Evolutionary conservation across 2,888 invertebrate species (phyloP), one percentile per base, ranked within the genome.

Genomic region (Dorcus parallelipipedus): DNA sequence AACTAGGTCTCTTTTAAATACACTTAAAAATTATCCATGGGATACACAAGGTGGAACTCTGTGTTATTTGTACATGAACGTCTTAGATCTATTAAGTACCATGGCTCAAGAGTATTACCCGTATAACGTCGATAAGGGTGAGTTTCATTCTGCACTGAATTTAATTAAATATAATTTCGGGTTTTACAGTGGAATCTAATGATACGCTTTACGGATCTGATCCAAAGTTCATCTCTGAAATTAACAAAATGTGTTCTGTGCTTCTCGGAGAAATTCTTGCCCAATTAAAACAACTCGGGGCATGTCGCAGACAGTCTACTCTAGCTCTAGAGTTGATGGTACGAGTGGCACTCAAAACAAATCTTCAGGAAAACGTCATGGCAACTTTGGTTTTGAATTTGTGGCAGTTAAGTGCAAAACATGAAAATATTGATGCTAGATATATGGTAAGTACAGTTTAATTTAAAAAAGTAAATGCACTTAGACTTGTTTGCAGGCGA

Each of bases 131-230:
- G 90, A 91, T 64, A 88, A 87, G 81, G 91, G 90, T 90, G 73
- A 61, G 56, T 58, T 23, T 8, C 17, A 54, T 42, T 42, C 6
- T 4, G 42, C 17, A 5, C 7, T 8, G 10, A 7, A 33, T 33
- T 33, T 33, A 3, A 5, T 33, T 14, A 33, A 33, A 6, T 7
- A 20, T 20, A 33, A 33, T 33, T 33, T 7, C 1, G 3, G 20
- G 1, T 66, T 68, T 80, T 80, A 70, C 67, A 88, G 94, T 97
- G 61, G 89, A 96, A 71, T 95, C 96, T 3, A 97, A 97, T 75
- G 96, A 97, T 77, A 84, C 89, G 57, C 79, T 97, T 42, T 97
- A 97, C 74, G 96, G 96, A 6, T 87, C 89, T 9, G 95, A 96
- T 79, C 84, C 87, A 9, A 93, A 94, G 77, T 97, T 94, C 75